phyloP scores from a whole-genome alignment of 1,140 invertebrate species.

The Aphidius ervi region DNA sequence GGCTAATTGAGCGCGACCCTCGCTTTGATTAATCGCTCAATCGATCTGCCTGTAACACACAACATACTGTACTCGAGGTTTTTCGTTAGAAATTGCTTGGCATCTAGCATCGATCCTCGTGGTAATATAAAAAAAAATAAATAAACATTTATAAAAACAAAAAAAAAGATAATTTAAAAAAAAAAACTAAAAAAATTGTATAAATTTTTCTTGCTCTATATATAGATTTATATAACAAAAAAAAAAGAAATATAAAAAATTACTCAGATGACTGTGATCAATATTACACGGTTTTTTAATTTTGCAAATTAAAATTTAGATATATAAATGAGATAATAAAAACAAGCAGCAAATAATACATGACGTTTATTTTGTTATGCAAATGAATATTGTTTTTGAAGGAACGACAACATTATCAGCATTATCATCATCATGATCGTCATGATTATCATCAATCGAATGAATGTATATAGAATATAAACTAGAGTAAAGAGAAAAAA shows the following conservation, averaged over 20 bases:
- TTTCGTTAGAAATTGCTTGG: too few species aligned
- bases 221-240: too few species aligned
- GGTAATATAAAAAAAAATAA: too few species aligned
- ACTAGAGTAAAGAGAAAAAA: constrained; percentile 19
- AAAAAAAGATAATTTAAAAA: too few species aligned
- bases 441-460: too few species aligned
- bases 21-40: constrained; percentile 38
- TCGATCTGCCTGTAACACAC: constrained; percentile 21
- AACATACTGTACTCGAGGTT: constrained; percentile 9
- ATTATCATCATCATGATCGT: too few species aligned
- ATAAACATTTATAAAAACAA: too few species aligned
- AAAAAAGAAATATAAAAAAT: constrained; percentile 1
- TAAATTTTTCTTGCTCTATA: too few species aligned
- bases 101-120: too few species aligned
- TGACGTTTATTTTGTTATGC: constrained; percentile 47
- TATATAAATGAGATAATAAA: background rate
- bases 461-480: background rate
- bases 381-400: constrained; percentile 30
- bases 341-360: constrained; percentile 37
- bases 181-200: too few species aligned
- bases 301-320: background rate
- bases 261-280: background rate
- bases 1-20: constrained; percentile 37
- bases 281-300: too few species aligned
- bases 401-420: constrained; percentile 10